Evolutionary conservation across 2,113 vertebrate genomes (phyloP).

Genomic region (Bubo scandiacus): DNA sequence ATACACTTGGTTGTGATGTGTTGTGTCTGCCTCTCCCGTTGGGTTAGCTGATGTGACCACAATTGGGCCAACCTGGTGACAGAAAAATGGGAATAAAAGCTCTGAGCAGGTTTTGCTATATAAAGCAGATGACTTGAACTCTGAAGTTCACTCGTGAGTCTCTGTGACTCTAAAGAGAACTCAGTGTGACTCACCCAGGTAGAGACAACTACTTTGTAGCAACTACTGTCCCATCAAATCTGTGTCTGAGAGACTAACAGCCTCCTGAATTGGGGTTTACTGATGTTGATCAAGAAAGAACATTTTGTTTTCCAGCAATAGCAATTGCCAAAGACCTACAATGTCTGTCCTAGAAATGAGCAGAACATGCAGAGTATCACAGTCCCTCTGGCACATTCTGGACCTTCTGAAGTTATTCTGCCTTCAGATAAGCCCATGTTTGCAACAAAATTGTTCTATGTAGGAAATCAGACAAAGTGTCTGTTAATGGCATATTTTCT

Average conservation of each 20-base stretch:
- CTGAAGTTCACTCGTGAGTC: not conserved
- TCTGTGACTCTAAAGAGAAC: not conserved
- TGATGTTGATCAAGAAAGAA: not conserved
- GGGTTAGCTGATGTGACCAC: conserved; percentile 90
- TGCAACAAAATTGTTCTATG: accelerated
- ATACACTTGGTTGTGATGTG: conserved; percentile 91
- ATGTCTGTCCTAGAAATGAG: not conserved
- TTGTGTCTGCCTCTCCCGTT: conserved; percentile 90
- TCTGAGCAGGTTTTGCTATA: not conserved
- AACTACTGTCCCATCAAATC: not conserved
- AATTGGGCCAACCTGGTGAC: conserved; percentile 84
- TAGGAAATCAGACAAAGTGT: not conserved
- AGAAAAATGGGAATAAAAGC: not conserved
- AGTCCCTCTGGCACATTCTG: not conserved
- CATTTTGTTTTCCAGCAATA: not conserved
- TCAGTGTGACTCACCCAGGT: not conserved
- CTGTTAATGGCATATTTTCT: not conserved
- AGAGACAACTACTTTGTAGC: not conserved
- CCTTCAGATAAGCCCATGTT: not conserved
- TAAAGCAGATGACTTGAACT: not conserved
- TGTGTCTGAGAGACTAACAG: accelerated
- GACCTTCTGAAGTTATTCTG: not conserved
- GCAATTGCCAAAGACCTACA: not conserved
- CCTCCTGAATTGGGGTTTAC: not conserved
- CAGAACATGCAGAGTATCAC: not conserved